phyloP scores from a whole-genome alignment of 2,888 invertebrate genomes.

The Choreutis nemorana region DNA sequence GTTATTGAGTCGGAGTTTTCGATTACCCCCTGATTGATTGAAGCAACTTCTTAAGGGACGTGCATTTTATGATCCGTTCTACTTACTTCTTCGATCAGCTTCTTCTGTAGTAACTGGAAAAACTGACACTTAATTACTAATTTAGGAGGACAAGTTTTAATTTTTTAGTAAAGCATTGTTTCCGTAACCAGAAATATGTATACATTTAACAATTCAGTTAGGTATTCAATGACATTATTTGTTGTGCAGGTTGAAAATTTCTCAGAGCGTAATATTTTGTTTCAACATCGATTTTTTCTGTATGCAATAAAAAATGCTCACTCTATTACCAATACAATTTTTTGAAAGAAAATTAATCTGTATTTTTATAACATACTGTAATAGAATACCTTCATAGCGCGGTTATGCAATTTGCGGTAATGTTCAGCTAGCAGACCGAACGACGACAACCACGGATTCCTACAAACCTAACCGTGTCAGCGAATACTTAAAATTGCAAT shows the following conservation, averaged over 20 bases:
- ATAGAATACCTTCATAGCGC: too few relatives aligned
- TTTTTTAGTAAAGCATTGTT: conserved; percentile 12
- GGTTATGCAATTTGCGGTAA: conserved; percentile 59
- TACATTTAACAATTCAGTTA: conserved; percentile 10
- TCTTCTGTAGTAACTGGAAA: conserved; percentile 26
- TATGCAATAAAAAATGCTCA: too few relatives aligned
- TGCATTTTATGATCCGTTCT: conserved; percentile 59
- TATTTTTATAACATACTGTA: too few relatives aligned
- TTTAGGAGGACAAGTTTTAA: too few relatives aligned
- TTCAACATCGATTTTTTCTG: conserved; percentile 4
- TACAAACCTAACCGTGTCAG: too few relatives aligned
- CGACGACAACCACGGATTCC: conserved; percentile 17
- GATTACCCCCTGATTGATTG: conserved; percentile 63
- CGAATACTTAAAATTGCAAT: too few relatives aligned
- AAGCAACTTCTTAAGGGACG: conserved; percentile 46
- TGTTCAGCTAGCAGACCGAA: conserved; percentile 21
- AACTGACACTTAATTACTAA: too few relatives aligned
- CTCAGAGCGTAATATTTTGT: too few relatives aligned
- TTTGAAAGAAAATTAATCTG: too few relatives aligned
- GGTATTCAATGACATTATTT: conserved; percentile 4
- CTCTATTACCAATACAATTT: too few relatives aligned
- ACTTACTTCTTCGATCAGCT: conserved; percentile 38
- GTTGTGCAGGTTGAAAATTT: too few relatives aligned
- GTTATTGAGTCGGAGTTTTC: conserved; percentile 61
- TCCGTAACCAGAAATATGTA: conserved; percentile 10